Base-by-base conservation (phyloP, 2,797 vertebrate species). In the Garrulus glandarius region DNA sequence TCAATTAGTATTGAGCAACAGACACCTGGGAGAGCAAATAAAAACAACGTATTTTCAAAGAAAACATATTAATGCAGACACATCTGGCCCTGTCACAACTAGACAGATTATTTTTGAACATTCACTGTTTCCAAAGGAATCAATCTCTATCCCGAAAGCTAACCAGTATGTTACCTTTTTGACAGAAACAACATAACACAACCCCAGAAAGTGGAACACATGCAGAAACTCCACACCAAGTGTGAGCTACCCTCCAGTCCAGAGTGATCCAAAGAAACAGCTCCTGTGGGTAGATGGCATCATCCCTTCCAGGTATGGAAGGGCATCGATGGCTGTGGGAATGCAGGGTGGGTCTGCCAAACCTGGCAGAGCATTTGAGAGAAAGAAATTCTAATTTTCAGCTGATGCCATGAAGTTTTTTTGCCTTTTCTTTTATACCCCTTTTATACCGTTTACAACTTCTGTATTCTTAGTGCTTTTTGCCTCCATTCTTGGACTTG, bases 181-280 rank as follows among this genome's bases (percentile, higher is more conserved):
- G 71, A 92, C 74, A 93, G 60, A 67, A 74, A 52, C n/a, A 78
- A 85, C 77, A 30, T 22, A 65, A 20, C 37, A 36, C 24, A 84
- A 39, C 6, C 30, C 21, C 43, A 57, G 50, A 55, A 74, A 65
- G 22, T 18, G 22, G 57, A 81, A 72, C 23, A 37, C 30, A 8
- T 24, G 65, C 34, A 87, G 56, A 94, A 86, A 70, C 69, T 63
- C 76, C 79, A 67, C 52, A 44, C 37, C 32, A 32, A 16, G 46
- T 4, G 23, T 5, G 27, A 57, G 22, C 13, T 2, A 3, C 39
- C 16, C 64, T 84, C 21, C 5, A 41, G 52, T n/a, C 72, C 3
- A 0, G 10, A 4, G 46, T 1, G n/a, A 32, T 2, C 22, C 0
- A 11, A 49, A 84, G 67, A 21, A 74, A 39, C 18, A 34, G 0